Percentiles rank a stretch among this genome's conserved stretches.
Evolutionary conservation across 64 coral and sea anemone species (phyloP).

Genomic region (Montipora capricornis): DNA sequence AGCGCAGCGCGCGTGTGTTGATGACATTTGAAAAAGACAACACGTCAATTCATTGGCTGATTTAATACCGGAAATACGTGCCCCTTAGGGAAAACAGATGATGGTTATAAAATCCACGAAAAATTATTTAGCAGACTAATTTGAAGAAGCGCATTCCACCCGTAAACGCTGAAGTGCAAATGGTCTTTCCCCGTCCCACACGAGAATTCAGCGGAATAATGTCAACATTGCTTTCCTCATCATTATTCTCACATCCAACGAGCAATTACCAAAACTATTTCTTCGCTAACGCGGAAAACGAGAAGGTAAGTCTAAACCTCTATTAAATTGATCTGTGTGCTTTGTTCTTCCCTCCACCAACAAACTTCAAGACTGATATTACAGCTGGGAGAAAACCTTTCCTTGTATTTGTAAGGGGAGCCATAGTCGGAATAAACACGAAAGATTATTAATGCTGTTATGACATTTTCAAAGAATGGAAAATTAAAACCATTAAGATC

Average conservation of each 20-base stretch:
- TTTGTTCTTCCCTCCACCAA: too few relatives aligned
- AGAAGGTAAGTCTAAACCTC: slow-evolving; percentile 39
- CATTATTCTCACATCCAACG: slow-evolving; percentile 32
- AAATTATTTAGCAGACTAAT: slow-evolving; percentile 24
- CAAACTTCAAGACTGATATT: too few relatives aligned
- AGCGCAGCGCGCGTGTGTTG: background rate
- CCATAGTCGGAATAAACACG: background rate
- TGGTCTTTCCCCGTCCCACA: slow-evolving; percentile 32
- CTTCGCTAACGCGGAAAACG: slow-evolving; percentile 35
- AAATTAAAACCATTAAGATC: slow-evolving; percentile 8
- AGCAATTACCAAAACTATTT: slow-evolving; percentile 49
- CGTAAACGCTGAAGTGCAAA: slow-evolving; percentile 2
- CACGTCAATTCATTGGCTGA: slow-evolving; percentile 56
- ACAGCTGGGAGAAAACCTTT: background rate
- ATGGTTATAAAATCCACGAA: slow-evolving; percentile 41
- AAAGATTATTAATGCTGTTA: background rate
- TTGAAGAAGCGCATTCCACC: slow-evolving; percentile 16
- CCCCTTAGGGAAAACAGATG: slow-evolving; percentile 29
- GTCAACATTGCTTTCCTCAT: slow-evolving; percentile 21
- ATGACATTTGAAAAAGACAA: slow-evolving; percentile 44
- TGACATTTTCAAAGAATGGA: background rate
- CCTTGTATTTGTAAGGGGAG: background rate
- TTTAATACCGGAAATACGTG: slow-evolving; percentile 18
- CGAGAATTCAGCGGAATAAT: slow-evolving; percentile 32
- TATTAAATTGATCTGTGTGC: background rate